Percentiles rank a stretch among this genome's conserved stretches.
Conservation (phyloP, 2,797 vertebrate genomes). For the Lutjanus argentimaculatus region DNA sequence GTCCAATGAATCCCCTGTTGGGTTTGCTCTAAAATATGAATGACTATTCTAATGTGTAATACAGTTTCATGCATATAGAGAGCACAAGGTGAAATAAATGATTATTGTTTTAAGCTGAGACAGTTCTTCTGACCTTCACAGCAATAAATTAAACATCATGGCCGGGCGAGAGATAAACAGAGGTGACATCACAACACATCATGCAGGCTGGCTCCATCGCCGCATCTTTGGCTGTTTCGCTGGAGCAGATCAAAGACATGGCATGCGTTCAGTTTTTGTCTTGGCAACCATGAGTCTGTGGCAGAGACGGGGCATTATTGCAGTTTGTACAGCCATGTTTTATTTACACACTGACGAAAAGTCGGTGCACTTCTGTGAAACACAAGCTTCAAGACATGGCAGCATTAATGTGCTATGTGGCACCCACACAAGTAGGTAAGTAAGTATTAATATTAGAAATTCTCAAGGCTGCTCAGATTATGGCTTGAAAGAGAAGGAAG, state of each 20-base stretch:
- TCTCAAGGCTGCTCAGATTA: neutral
- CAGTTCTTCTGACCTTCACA: slow-evolving; percentile 30
- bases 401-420: neutral
- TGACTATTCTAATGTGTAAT: slow-evolving; percentile 29
- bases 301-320: slow-evolving; percentile 20
- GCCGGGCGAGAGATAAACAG: slow-evolving; percentile 40
- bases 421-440: neutral
- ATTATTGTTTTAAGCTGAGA: slow-evolving; percentile 26
- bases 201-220: slow-evolving; percentile 24
- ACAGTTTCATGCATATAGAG: slow-evolving; percentile 31
- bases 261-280: slow-evolving; percentile 44
- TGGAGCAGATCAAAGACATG: slow-evolving; percentile 53
- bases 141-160: slow-evolving; percentile 55
- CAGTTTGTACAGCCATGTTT: slow-evolving; percentile 26
- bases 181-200: slow-evolving; percentile 35
- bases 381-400: slow-evolving; percentile 2
- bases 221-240: slow-evolving; percentile 40
- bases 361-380: slow-evolving; percentile 7
- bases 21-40: slow-evolving; percentile 52
- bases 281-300: slow-evolving; percentile 31
- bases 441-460: slow-evolving; percentile 11
- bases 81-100: slow-evolving; percentile 38
- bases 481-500: neutral
- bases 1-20: slow-evolving; percentile 22
- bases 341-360: slow-evolving; percentile 37